Evolutionary conservation across 2,113 vertebrate species (phyloP).

Genomic region (Semnornis frantzii): DNA sequence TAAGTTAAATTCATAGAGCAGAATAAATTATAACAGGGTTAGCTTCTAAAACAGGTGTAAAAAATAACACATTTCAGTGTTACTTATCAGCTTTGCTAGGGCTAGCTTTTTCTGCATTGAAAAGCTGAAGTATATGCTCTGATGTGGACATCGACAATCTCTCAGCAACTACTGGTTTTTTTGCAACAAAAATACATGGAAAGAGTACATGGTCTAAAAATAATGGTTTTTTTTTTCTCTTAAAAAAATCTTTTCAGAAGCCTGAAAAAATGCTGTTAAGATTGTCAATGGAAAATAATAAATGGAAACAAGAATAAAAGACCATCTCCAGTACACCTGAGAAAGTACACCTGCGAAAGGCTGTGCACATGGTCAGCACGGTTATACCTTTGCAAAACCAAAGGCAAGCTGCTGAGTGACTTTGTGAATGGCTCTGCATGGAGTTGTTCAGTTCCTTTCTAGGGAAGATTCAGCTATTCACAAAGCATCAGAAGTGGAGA

Average conservation of each 20-base stretch:
- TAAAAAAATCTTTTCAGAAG: neutral
- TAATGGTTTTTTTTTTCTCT: neutral
- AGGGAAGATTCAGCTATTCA: neutral
- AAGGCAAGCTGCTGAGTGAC: neutral
- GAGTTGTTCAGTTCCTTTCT: neutral
- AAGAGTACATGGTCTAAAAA: neutral
- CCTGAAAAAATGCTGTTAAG: no score
- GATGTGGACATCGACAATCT: constrained; percentile 33
- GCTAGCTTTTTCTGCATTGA: constrained; percentile 50
- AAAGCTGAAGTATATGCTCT: constrained; percentile 58
- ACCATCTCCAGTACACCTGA: neutral
- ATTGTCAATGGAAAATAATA: neutral
- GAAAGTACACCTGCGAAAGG: neutral
- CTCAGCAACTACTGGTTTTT: constrained; percentile 4
- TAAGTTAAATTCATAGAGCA: constrained; percentile 69
- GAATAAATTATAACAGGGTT: constrained; percentile 73
- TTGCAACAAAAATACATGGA: constrained; percentile 35
- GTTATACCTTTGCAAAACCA: neutral
- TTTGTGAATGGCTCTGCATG: neutral
- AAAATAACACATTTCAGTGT: constrained; percentile 74
- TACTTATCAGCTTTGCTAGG: constrained; percentile 66
- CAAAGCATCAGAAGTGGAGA: neutral
- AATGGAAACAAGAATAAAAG: neutral
- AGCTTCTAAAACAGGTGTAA: constrained; percentile 71
- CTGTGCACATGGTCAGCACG: neutral